Base-by-base conservation (phyloP, 2,113 vertebrate genomes). In the Xerus inauris region DNA sequence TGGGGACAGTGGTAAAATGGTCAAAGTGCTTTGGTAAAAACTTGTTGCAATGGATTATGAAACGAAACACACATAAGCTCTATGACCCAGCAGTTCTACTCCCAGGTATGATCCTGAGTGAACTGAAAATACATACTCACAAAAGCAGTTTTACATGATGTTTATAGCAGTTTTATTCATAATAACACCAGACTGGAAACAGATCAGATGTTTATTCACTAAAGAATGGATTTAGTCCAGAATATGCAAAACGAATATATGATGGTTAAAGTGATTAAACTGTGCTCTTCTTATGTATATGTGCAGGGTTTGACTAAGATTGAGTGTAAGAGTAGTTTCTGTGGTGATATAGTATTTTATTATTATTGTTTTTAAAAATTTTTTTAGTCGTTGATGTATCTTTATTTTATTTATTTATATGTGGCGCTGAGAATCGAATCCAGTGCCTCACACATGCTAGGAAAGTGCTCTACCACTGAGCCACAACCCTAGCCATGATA, bases 151-250 rank as follows among this genome's bases (percentile, higher is more conserved):
- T 59, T 57, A 83, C 6, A 8, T 85, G 79, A 72, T 10, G 10
- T 71, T 83, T 71, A 91, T 28, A 47, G 65, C 5, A 35, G 8
- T 40, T 80, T 94, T 59, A 72, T 80, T 92, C 51, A 67, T 47
- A 80, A 80, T 71, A 73, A 77, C 4, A 16, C 32, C 26, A 79
- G 79, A 89, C 65, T 89, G 38, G 89, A 92, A 83, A 92, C 11
- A 94, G 26, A 38, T 26, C 5, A 54, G 26, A 57, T 84, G 26
- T 92, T 69, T 88, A 64, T 38, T 54, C 32, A 84, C 71, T 47
- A 92, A 94, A 87, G 26, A 81, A 79, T 77, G 5, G 13, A 77
- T 94, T 67, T 54, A 40, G 85, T 79, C 65, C 17, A 88, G 59
- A 94, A 71, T 6, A 62, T 30, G 88, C 40, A 69, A 96, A 87